phyloP scores from a whole-genome alignment of 2,888 invertebrate species.

The Mycalesis mineus region DNA sequence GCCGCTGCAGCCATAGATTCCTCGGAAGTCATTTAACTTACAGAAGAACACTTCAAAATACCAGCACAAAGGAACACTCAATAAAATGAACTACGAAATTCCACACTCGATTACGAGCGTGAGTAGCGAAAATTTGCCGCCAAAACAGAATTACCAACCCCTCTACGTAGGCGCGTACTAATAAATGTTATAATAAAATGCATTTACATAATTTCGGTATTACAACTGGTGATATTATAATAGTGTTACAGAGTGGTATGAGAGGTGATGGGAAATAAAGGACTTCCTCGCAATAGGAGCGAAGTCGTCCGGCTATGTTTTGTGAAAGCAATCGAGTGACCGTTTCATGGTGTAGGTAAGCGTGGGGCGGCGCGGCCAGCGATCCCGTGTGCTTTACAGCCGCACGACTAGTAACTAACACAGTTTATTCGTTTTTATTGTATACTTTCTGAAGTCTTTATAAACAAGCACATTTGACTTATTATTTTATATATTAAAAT shows the following conservation, averaged over 20 bases:
- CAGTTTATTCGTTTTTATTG: not conserved
- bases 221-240: not conserved
- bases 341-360: conserved; percentile 51
- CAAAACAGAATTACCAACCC: conserved; percentile 12
- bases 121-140: conserved; percentile 22
- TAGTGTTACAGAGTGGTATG: not conserved
- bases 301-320: conserved; percentile 77
- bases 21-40: conserved; percentile 52
- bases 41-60: conserved; percentile 12
- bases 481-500: no score
- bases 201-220: conserved; percentile 5
- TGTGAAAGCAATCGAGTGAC: conserved; percentile 72
- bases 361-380: conserved; percentile 55
- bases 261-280: conserved; percentile 13
- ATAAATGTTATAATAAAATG: not conserved
- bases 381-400: conserved; percentile 50
- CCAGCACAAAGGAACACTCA: conserved; percentile 8
- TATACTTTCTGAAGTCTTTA: no score
- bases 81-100: not conserved
- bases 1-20: conserved; percentile 53
- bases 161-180: not conserved
- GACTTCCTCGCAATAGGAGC: conserved; percentile 40
- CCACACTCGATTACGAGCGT: not conserved
- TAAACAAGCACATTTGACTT: no score
- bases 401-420: conserved; percentile 29